Evolutionary conservation across 2,888 invertebrate genomes (phyloP).

Genomic region (Cataglyphis rosenhaueri): DNA sequence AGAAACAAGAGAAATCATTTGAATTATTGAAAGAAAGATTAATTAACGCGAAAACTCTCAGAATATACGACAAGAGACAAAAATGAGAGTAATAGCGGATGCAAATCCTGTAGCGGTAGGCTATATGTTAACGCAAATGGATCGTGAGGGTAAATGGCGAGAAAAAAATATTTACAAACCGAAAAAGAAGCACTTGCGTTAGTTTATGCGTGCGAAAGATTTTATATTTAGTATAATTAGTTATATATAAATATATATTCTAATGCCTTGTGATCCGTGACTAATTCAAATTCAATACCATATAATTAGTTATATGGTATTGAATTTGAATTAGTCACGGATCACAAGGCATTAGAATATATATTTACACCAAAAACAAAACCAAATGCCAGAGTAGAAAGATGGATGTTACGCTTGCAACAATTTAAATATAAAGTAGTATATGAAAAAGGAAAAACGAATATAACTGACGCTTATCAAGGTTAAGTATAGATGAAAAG

Average conservation of each 20-base stretch:
- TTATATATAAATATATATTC: not conserved
- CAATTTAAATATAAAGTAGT: no score
- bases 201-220: not conserved
- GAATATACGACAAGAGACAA: no score
- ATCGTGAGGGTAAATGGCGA: not conserved
- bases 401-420: not conserved
- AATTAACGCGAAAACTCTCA: no score
- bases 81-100: no score
- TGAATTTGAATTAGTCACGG: not conserved
- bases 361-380: not conserved
- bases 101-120: no score
- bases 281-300: not conserved
- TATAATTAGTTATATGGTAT: not conserved
- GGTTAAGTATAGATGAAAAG: no score
- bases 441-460: no score
- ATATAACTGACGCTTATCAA: no score
- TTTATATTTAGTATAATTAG: not conserved
- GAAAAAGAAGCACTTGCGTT: not conserved
- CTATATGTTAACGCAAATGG: no score
- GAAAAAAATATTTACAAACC: not conserved
- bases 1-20: no score
- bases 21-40: no score
- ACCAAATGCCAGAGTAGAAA: not conserved
- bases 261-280: not conserved
- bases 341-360: not conserved